Base-by-base conservation (phyloP, 2,113 vertebrate genomes). In the Tetrax tetrax region DNA sequence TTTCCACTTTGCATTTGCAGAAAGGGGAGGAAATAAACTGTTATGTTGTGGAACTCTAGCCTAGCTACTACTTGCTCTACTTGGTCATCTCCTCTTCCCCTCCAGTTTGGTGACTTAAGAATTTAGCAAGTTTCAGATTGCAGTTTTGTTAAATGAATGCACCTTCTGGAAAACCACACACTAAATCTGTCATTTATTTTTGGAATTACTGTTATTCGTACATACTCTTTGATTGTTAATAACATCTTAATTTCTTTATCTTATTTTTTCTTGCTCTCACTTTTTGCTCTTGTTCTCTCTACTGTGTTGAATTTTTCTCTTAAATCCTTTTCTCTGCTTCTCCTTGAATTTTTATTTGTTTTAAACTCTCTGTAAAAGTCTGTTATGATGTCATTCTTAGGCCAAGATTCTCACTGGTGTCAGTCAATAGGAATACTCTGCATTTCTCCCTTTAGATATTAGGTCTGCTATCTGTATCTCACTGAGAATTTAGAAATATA, bases 21-120 rank as follows among this genome's bases (percentile, higher is more conserved):
- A 87, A 81, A 27, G 33, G 23, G 21, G n/a, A 74, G 41, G 80
- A 94, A 92, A 95, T 43, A n/a, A 90, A 45, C 13, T 56, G 4
- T 33, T 33, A 3, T 69, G 11, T 63, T 47, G 9, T 31, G 63
- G 76, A 83, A 63, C 83, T 27, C 9, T 31, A 27, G 33, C 18
- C 14, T 57, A 53, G 25, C 56, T 72, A 13, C 17, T 69, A 4
- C 29, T 72, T 68, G 12, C 4, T 38, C 12, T 65, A 2, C 31
- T 48, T 54, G 10, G 71, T 77, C 15, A 8, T 0, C 4, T 11
- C 18, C 6, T 79, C 25, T 3, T 1, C 13, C 8, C 9, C 14
- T 1, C 4, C 12, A n/a, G 0, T 83, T 27, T 83, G 14, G 13
- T 51, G 41, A 31, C 45, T 90, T 85, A 5, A 87, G 19, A 77